Conservation (phyloP, 1,140 invertebrate species). For the Vanessa atalanta region DNA sequence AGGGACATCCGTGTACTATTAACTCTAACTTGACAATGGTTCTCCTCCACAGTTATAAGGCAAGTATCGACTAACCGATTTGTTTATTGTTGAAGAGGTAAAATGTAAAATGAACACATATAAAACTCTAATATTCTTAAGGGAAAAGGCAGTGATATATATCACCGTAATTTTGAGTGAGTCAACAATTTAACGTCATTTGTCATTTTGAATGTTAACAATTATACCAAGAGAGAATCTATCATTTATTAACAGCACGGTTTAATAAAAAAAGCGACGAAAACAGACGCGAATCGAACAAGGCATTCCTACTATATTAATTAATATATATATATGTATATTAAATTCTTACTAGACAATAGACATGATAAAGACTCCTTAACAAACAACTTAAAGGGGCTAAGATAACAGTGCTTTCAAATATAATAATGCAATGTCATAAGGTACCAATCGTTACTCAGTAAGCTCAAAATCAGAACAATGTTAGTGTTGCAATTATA, state of each 20-base stretch:
- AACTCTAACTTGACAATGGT: not conserved
- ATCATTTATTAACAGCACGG: conserved; percentile 58
- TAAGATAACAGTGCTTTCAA: conserved; percentile 72
- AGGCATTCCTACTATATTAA: conserved; percentile 69
- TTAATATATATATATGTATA: conserved; percentile 51
- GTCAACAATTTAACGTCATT: conserved; percentile 60
- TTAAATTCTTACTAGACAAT: conserved; percentile 79
- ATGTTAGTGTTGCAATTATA: conserved; percentile 41
- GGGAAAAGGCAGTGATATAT: conserved; percentile 65
- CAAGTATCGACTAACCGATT: conserved; percentile 51
- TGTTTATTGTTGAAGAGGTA: conserved; percentile 33
- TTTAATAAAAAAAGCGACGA: conserved; percentile 65
- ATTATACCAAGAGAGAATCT: conserved; percentile 54
- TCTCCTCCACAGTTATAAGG: conserved; percentile 43
- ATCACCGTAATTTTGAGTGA: conserved; percentile 53
- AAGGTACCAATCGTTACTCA: conserved; percentile 66
- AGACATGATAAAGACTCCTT: conserved; percentile 78
- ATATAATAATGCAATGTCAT: conserved; percentile 67
- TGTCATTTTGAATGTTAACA: conserved; percentile 60
- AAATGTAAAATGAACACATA: conserved; percentile 63
- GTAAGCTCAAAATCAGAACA: conserved; percentile 68
- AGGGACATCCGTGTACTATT: not conserved
- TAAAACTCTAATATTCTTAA: conserved; percentile 50
- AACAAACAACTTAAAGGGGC: conserved; percentile 78
- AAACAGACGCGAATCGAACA: conserved; percentile 69